phyloP scores from a whole-genome alignment of 2,113 vertebrate species.

The Urocitellus parryii region DNA sequence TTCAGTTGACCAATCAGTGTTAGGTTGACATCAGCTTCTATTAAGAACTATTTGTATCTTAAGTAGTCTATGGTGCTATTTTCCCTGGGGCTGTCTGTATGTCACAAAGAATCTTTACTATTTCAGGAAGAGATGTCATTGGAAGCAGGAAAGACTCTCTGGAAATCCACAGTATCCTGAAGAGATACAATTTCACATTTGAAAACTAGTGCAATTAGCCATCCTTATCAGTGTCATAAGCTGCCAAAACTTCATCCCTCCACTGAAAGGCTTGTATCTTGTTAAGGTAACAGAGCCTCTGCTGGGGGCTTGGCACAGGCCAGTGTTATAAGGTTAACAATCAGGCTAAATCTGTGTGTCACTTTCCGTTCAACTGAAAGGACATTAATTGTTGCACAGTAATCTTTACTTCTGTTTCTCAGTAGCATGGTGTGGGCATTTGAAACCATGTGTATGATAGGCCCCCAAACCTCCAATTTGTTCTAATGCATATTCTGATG shows the following conservation, averaged over 20 bases:
- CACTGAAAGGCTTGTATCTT: neutral
- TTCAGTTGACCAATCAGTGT: neutral
- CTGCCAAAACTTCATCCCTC: neutral
- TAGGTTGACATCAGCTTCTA: neutral
- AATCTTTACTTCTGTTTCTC: neutral
- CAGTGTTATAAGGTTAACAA: neutral
- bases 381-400: neutral
- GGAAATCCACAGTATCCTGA: neutral
- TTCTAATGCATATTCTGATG: neutral
- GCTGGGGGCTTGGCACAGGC: too few relatives aligned
- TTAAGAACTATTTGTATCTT: neutral
- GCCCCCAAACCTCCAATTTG: neutral
- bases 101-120: neutral
- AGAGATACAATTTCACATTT: neutral
- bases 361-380: neutral
- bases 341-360: neutral
- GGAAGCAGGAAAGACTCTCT: neutral
- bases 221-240: neutral
- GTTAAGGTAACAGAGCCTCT: neutral
- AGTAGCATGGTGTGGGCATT: neutral
- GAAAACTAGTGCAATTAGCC: neutral
- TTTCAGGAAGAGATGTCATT: neutral
- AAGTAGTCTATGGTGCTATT: neutral
- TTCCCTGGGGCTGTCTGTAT: neutral
- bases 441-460: neutral